phyloP scores from a whole-genome alignment of 1,140 invertebrate genomes.

The Monomorium pharaonis region DNA sequence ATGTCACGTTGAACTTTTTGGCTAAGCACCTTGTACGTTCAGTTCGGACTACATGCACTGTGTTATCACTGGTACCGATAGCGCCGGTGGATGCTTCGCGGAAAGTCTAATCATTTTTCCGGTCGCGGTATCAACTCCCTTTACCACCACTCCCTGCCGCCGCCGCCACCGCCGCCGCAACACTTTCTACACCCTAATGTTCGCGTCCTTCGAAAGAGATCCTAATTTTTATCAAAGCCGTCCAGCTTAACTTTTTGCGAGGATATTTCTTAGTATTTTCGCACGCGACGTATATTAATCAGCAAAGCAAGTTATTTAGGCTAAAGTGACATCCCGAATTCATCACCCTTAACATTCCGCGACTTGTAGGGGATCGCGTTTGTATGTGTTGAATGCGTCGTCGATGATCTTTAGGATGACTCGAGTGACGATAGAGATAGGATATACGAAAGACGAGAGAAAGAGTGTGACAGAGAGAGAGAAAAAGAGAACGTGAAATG shows the following conservation, averaged over 20 bases:
- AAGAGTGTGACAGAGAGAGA: background rate
- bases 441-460: background rate
- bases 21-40: conserved; percentile 69
- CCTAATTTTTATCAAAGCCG: conserved; percentile 85
- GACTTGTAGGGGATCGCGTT: conserved; percentile 55
- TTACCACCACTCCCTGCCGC: background rate
- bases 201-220: conserved; percentile 82
- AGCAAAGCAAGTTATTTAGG: conserved; percentile 72
- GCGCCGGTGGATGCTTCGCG: conserved; percentile 1
- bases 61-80: conserved; percentile 2
- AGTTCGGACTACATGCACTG: conserved; percentile 55
- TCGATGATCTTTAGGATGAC: conserved; percentile 36
- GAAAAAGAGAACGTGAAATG: background rate
- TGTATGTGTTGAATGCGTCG: conserved; percentile 51
- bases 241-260: conserved; percentile 85
- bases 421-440: conserved; percentile 37
- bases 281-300: conserved; percentile 79
- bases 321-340: conserved; percentile 71
- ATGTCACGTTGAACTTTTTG: conserved; percentile 69
- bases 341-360: conserved; percentile 53
- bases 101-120: background rate
- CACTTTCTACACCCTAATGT: conserved; percentile 73
- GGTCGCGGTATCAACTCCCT: background rate
- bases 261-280: conserved; percentile 85
- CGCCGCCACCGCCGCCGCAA: conserved; percentile 6